Base-by-base conservation (phyloP, 2,797 vertebrate genomes). In the Phalloptychus januarius region DNA sequence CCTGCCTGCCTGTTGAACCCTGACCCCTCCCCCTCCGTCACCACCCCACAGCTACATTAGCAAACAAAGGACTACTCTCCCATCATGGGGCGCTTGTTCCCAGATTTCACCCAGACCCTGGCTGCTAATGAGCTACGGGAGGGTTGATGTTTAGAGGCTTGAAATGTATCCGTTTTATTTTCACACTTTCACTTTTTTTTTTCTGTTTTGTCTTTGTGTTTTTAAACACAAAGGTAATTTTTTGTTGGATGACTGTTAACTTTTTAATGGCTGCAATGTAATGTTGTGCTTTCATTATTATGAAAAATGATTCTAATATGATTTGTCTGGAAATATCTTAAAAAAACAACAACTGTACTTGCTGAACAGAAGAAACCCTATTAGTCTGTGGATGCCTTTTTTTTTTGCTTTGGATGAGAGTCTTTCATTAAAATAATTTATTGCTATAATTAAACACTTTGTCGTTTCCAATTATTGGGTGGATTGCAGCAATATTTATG, bases 401-500 rank as follows among this genome's bases (percentile, higher is more conserved):
- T 20, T 50, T 52, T 79, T 74, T 90, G 89, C 92, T 93, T 92
- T 87, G 81, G 50, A 89, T 91, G 78, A 91, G 80, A 91, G 77
- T 91, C 82, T 85, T 92, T 84, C 85, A 93, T 93, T 94, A 94
- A 94, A 95, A 87, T 91, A 89, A 91, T 85, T 81, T 92, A 89
- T 91, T 94, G 90, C 90, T 79, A 79, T 84, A 89, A 83, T 38
- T 38, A 40, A 79, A 72, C 31, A 7, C 48, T 79, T 48, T 79
- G 67, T 83, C 31, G 6, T 89, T 72, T 79, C 58, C 84, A 58
- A 76, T 72, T 69, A 18, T 78, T 45, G 58, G 38, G 25, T 28
- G 33, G 67, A 23, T 31, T 52, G 23, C 20, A 50, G 36, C n/a
- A 36, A 33, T 61, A 3, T 56, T 56, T 46, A n/a, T 61, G 71